phyloP scores from a whole-genome alignment of 1,140 invertebrate species.

The Hermatobates lingyangjiaoensis region DNA sequence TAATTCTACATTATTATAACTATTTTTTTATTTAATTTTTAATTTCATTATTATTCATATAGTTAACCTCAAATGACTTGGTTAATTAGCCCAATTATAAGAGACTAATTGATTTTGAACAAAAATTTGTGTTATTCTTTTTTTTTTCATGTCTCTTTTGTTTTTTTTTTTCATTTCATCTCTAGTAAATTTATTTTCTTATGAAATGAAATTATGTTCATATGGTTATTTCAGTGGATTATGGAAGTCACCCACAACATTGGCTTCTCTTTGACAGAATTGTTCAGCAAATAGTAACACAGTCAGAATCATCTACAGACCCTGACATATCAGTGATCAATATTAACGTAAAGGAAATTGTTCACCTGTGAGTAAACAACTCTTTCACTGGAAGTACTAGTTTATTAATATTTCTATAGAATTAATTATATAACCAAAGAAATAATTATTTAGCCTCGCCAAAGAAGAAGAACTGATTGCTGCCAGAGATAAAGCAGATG shows the following conservation, averaged over 20 bases:
- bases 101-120: too few species aligned
- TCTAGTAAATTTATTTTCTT: too few species aligned
- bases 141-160: too few species aligned
- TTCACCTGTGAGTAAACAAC: slow-evolving; percentile 44
- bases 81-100: too few species aligned
- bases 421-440: neutral
- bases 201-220: neutral
- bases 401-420: neutral
- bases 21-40: neutral
- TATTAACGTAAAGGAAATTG: slow-evolving; percentile 81
- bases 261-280: slow-evolving; percentile 89
- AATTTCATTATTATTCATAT: too few species aligned
- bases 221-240: slow-evolving; percentile 36
- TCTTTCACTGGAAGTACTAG: neutral
- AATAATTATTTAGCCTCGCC: slow-evolving; percentile 34
- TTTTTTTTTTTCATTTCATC: too few species aligned
- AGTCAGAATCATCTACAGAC: slow-evolving; percentile 51
- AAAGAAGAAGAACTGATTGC: slow-evolving; percentile 85
- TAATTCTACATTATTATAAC: neutral
- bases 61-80: too few species aligned
- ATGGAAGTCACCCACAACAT: slow-evolving; percentile 65
- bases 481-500: slow-evolving; percentile 67
- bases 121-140: too few species aligned
- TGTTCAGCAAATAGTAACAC: slow-evolving; percentile 88
- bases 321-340: slow-evolving; percentile 67